Base-by-base conservation (phyloP, 2,113 vertebrate species). In the Dromaius novaehollandiae region DNA sequence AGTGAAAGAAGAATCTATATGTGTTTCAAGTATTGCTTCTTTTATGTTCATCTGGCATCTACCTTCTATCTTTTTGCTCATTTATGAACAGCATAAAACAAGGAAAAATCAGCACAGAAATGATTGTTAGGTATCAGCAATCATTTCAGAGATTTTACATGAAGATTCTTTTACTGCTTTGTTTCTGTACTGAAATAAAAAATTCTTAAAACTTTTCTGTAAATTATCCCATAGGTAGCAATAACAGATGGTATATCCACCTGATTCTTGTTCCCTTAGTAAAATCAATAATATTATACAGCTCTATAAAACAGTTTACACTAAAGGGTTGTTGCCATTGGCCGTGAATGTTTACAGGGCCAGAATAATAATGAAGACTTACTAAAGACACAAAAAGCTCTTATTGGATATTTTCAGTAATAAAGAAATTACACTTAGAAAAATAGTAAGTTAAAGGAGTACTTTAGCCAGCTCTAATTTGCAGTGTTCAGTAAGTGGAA, bases 171-270 rank as follows among this genome's bases (percentile, higher is more conserved):
- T 53, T 64, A 28, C 24, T 82, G 58, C 22, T 95, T 93, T 74
- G 11, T 50, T 48, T 92, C 63, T 26, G 53, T 55, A 64, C 4
- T 68, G 19, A 93, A 84, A 16, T 14, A 95, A 90, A 81, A 7
- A 25, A 28, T 60, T 93, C 50, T 86, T 65, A 66, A 53, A 8
- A 5, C 12, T 68, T 88, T 90, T 77, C 71, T 91, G 40, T 55
- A 86, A 93, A 88, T 93, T 92, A 65, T 79, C 40, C 44, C 13
- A 88, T 89, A 96, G 82, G 58, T 91, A 88, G 30, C 50, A 79
- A 74, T 93, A 92, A 89, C 95, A 97, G 95, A 97, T 95, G 88
- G 94, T 74, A 61, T 68, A 90, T 64, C 86, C 92, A 94, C 89
- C 91, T 96, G 88, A 24, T 95, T 74, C 89, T 88, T 91, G 77